A percentile compares a stretch with the other conserved stretches of the same genome.
phyloP scores from a whole-genome alignment of 2,888 invertebrate genomes.

The Beris chalybata region DNA sequence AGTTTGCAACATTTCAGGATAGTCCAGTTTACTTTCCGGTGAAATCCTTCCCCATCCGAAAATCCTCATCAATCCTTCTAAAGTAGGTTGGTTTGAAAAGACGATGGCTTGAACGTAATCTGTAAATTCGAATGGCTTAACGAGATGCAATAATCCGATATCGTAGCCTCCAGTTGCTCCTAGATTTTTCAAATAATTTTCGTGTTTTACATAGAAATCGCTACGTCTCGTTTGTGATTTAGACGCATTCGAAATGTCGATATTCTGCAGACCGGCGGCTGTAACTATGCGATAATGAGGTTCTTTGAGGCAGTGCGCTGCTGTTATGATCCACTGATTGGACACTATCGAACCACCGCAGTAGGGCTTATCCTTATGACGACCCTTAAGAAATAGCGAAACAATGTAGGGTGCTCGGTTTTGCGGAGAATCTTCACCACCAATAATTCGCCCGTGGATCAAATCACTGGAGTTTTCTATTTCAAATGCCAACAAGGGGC shows the following conservation, averaged over 20 bases:
- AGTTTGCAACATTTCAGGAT: slow-evolving; percentile 31
- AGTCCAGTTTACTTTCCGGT: slow-evolving; percentile 15
- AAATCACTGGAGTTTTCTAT: neutral
- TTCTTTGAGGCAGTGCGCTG: slow-evolving; percentile 38
- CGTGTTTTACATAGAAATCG: slow-evolving; percentile 29
- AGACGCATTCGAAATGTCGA: slow-evolving; percentile 7
- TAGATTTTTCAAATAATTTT: slow-evolving; percentile 18
- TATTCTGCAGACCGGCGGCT: slow-evolving; percentile 33
- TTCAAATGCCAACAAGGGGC: no score
- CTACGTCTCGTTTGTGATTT: slow-evolving; percentile 19
- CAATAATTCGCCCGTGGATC: slow-evolving; percentile 34
- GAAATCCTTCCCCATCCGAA: slow-evolving; percentile 40
- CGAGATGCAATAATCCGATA: slow-evolving; percentile 36
- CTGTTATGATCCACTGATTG: slow-evolving; percentile 38
- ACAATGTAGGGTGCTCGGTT: slow-evolving; percentile 35
- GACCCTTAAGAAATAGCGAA: slow-evolving; percentile 22
- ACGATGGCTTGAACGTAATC: slow-evolving; percentile 30
- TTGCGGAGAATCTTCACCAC: slow-evolving; percentile 34
- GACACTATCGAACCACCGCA: slow-evolving; percentile 39
- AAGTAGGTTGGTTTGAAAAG: slow-evolving; percentile 4
- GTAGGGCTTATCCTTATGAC: slow-evolving; percentile 18
- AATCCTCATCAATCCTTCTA: slow-evolving; percentile 25
- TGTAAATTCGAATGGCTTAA: slow-evolving; percentile 33
- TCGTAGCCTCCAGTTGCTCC: slow-evolving; percentile 37
- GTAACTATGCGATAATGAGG: slow-evolving; percentile 28